Evolutionary conservation across 2,113 vertebrate genomes (phyloP).

Genomic region (Rhodinocichla rosea): DNA sequence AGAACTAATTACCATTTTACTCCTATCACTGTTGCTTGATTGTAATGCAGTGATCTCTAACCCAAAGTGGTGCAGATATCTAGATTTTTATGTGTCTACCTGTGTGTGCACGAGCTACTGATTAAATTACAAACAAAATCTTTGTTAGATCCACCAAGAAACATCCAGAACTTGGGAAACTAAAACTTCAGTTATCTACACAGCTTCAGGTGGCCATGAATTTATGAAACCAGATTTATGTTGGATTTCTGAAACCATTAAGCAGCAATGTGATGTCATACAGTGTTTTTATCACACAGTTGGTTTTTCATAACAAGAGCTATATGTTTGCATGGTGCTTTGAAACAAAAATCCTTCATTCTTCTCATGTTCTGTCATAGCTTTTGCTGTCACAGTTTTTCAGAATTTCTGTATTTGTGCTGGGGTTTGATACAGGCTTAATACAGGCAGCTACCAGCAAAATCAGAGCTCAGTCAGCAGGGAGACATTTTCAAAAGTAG

Average conservation of each 20-base stretch:
- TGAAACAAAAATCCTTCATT: background rate
- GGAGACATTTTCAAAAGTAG: background rate
- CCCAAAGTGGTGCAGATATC: background rate
- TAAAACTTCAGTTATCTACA: background rate
- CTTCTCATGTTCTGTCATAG: background rate
- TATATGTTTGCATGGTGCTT: accelerated
- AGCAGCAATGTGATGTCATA: background rate
- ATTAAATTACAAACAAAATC: background rate
- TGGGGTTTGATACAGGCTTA: background rate
- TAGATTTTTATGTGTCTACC: background rate
- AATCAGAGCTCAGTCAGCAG: background rate
- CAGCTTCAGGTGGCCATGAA: background rate
- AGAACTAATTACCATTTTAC: background rate
- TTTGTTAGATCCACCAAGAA: background rate
- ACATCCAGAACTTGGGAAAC: background rate
- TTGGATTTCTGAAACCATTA: background rate
- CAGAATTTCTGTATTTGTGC: background rate
- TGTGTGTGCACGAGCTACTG: background rate
- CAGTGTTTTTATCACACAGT: background rate
- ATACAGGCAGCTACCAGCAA: background rate
- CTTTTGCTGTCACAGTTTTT: background rate
- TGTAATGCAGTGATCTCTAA: background rate
- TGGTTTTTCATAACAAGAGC: background rate
- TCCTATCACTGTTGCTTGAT: background rate
- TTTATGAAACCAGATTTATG: background rate